Base-by-base conservation (phyloP, 1,140 invertebrate species). In the Theocolax elegans region DNA sequence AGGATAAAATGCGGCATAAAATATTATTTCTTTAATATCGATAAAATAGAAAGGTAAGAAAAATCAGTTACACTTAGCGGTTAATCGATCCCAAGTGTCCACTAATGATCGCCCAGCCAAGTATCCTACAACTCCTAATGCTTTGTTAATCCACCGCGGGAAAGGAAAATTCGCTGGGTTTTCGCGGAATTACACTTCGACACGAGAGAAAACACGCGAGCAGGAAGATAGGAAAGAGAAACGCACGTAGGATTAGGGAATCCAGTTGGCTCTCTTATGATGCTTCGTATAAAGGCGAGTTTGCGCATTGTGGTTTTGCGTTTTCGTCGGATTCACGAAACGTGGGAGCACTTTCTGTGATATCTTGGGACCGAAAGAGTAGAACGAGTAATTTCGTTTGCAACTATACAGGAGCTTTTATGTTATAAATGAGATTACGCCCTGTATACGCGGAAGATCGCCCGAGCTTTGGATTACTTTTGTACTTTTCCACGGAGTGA, bases 271-370 rank as follows among this genome's bases (percentile, higher is more conserved):
- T n/a, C n/a, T n/a, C n/a, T n/a, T n/a, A n/a, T n/a, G n/a, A n/a
- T n/a, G n/a, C n/a, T n/a, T n/a, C n/a, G n/a, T n/a, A n/a, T n/a
- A n/a, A n/a, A n/a, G n/a, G n/a, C n/a, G n/a, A n/a, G 29, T 53
- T 53, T 3, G 2, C n/a, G 23, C 38, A 59, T 59, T 42, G 35
- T 59, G 56, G 35, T 10, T 59, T 40, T 42, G 56, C 35, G 21
- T 42, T 59, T 42, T 59, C 58, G 25, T 60, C 38, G 42, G 58
- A 60, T 48, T 59, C 19, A 31, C 31, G 53, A 56, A 56, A 56
- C 1, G 29, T 35, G 12, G 3, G 17, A 59, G 38, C 21, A 19
- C 42, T 60, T 60, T 31, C 7, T 3, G 13, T 21, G 42, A 46
- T 44, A 46, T 17, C 38, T 15, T 35, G 13, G 42, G 58, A 46